Conservation (phyloP, 2,888 invertebrate genomes). For the Ichneumoninae sp. region DNA sequence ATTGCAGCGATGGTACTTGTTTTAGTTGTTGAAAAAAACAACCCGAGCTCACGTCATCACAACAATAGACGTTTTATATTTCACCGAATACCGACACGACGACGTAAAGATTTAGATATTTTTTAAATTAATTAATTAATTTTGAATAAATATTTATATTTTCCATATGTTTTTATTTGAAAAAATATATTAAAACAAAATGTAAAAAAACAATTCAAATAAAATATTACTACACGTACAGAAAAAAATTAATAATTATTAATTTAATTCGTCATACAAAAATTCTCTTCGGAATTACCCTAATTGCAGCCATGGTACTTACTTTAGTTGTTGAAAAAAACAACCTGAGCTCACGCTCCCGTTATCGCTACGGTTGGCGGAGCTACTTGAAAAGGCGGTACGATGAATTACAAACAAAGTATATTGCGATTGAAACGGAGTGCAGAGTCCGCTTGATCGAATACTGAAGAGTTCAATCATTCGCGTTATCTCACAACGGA, state of each 20-base stretch:
- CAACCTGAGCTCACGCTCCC: not conserved
- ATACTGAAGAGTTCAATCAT: not conserved
- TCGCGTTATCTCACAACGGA: not conserved
- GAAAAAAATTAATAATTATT: not conserved
- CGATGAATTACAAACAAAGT: not conserved
- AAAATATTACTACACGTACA: not conserved
- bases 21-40: not conserved
- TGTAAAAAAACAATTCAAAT: not conserved
- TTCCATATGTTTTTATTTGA: not conserved
- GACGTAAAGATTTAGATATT: not conserved
- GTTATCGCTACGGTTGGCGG: no score
- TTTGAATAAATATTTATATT: not conserved
- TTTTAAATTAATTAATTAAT: not conserved
- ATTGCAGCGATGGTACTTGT: no score
- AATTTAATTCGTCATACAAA: no score
- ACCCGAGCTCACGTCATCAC: not conserved
- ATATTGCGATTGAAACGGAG: not conserved
- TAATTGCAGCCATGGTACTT: no score
- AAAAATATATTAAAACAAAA: not conserved
- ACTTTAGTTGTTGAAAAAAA: not conserved
- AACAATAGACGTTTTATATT: not conserved
- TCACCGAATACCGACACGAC: not conserved
- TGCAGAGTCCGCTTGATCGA: constrained; percentile 13
- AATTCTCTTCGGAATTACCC: no score
- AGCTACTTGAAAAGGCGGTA: not conserved